Base-by-base conservation (phyloP, 2,888 invertebrate genomes). In the Cyrtodaria siliqua region DNA sequence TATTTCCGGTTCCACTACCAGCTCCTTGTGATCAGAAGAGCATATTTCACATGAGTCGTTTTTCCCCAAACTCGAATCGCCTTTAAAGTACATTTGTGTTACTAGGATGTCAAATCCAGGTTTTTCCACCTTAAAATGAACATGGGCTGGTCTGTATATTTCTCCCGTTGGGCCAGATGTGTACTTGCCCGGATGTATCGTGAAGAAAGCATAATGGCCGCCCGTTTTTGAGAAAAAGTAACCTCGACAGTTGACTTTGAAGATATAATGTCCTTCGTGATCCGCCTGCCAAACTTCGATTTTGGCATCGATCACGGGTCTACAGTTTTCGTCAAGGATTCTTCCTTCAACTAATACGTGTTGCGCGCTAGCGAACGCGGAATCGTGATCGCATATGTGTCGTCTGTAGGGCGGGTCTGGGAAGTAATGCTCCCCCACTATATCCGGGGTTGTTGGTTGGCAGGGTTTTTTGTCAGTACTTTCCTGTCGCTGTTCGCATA, bases 241-340 rank as follows among this genome's bases (percentile, higher is more conserved):
- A 2, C 82, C 82, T 0, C 79, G 60, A 55, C 82, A 82, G 16
- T 73, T 69, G 20, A 63, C 70, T 3, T 33, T 67, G 47, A 73
- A 67, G 16, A 76, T 23, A 44, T 82, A 82, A 53, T 82, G 72
- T 23, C 82, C 82, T 8, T 64, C 70, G 24, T 66, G 70, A 29
- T 79, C 82, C 2, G 82, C 82, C 44, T 82, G 82, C 82, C 82
- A 82, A 0, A 82, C 61, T 49, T 82, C 82, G 27, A 82, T 73
- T 49, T 44, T 64, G 2, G 79, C 73, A 12, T 60, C 64, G 9
- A 9, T 33, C 2, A 82, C 20, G 2, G 76, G 76, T 14, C 55
- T 55, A 50, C 82, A 82, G n/a, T 56, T 64, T 57, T 79, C 73
- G 38, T 79, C 68, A 18, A 67, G 20, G 14, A 82, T 50, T 12